A percentile compares a stretch with the other conserved stretches of the same genome.
These are phyloP conservation scores for Iselma pallidipennis DNA, from an alignment of 2,888 invertebrate species.

Conservation along the genomic window DNA sequence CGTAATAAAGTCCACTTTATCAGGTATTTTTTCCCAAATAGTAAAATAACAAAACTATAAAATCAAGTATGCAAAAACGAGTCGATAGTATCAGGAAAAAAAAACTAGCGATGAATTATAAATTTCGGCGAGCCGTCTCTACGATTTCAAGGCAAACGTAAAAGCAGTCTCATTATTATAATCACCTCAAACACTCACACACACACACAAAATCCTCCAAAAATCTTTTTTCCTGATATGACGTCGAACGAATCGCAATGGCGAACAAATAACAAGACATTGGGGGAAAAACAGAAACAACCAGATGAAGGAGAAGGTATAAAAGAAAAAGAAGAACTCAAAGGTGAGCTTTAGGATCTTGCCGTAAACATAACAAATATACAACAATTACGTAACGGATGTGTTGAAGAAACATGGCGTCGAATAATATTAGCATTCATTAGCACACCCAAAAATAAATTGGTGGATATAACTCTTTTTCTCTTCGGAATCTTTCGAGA, in stretches of 20 bases:
- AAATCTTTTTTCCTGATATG: not conserved
- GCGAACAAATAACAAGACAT: too few species aligned
- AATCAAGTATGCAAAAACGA: too few species aligned
- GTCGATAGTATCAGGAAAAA: too few species aligned
- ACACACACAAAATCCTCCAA: not conserved
- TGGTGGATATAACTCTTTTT: not conserved
- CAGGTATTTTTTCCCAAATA: too few species aligned
- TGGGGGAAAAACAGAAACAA: too few species aligned
- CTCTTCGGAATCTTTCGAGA: too few species aligned
- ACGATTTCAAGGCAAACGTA: not conserved
- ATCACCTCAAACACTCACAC: not conserved
- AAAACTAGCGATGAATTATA: too few species aligned
- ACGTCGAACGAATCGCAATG: not conserved
- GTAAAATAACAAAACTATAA: too few species aligned
- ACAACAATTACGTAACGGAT: conserved; percentile 5
- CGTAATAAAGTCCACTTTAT: too few species aligned
- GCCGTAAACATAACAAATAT: not conserved
- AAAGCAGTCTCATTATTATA: not conserved
- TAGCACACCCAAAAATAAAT: conserved; percentile 6
- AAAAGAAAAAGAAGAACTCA: not conserved
- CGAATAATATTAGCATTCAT: conserved; percentile 6
- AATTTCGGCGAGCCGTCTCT: too few species aligned
- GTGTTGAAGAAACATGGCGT: conserved; percentile 7
- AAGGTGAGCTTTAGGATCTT: not conserved
- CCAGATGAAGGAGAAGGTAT: not conserved